Evolutionary conservation across 2,888 invertebrate species (phyloP).

Genomic region (Athripsodes cinereus): DNA sequence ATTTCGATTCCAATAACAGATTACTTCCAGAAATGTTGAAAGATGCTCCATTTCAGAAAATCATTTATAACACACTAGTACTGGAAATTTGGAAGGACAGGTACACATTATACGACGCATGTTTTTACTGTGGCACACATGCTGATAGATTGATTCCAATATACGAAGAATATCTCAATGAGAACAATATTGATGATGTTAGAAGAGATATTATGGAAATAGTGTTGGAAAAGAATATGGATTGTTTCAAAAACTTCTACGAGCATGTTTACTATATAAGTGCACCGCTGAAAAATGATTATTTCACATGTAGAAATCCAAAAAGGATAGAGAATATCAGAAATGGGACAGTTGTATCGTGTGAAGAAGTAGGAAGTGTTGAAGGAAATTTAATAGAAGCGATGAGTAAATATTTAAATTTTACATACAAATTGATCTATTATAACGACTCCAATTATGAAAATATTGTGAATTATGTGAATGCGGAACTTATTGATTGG

Average conservation of each 20-base stretch:
- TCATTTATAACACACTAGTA: background rate
- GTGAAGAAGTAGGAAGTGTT: background rate
- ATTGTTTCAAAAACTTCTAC: conserved; percentile 3
- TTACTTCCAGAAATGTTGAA: background rate
- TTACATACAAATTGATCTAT: background rate
- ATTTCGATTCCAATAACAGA: background rate
- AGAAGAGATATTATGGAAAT: background rate
- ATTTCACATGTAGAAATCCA: conserved; percentile 4
- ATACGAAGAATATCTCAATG: background rate
- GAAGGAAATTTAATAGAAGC: conserved; percentile 7
- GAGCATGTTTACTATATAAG: conserved; percentile 1
- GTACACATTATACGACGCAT: conserved; percentile 1
- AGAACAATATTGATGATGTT: background rate
- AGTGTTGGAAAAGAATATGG: background rate
- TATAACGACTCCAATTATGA: background rate
- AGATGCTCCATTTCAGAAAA: background rate
- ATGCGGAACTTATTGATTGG: conserved; percentile 3
- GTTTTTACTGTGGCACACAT: conserved; percentile 7
- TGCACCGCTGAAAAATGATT: background rate
- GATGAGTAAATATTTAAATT: conserved; percentile 1
- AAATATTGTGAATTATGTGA: background rate
- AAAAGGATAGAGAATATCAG: background rate
- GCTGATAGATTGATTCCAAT: background rate
- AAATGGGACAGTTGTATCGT: background rate
- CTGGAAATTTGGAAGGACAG: conserved; percentile 2